A percentile compares a stretch with the other conserved stretches of the same genome.
Conservation (phyloP, 2,113 vertebrate genomes). For the Callipepla squamata region DNA sequence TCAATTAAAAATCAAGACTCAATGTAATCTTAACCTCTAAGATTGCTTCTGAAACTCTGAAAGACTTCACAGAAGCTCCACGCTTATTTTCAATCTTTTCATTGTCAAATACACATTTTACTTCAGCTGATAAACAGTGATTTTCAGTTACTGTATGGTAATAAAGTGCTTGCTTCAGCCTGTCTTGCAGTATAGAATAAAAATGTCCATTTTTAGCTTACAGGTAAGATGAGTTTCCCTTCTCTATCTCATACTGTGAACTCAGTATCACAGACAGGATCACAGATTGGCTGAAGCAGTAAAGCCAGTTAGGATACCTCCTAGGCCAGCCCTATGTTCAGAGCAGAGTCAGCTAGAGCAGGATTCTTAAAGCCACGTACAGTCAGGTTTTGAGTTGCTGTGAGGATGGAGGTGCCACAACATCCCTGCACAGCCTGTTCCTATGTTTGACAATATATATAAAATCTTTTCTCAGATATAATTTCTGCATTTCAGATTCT, state of each 20-base stretch:
- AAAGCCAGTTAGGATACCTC: background rate
- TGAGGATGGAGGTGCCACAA: background rate
- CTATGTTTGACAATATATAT: background rate
- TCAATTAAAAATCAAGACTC: background rate
- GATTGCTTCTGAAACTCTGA: background rate
- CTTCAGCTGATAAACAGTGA: background rate
- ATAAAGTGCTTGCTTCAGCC: background rate
- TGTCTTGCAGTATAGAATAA: background rate
- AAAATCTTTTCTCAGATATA: background rate
- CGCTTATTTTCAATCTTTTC: background rate
- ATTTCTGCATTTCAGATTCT: background rate
- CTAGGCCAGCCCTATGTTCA: background rate
- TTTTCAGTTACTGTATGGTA: background rate
- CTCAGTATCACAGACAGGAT: rapidly evolving
- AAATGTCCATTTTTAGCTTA: background rate
- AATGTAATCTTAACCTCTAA: background rate
- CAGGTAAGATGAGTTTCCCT: background rate
- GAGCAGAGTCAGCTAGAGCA: background rate
- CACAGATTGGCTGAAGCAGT: background rate
- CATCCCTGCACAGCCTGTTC: background rate
- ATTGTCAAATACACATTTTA: background rate
- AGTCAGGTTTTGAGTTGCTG: background rate
- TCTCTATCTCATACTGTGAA: background rate
- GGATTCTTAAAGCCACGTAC: background rate
- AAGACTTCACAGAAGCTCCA: background rate